A percentile compares a stretch with the other conserved stretches of the same genome.
phyloP scores from a whole-genome alignment of 2,113 vertebrate genomes.

The Cyanistes caeruleus region DNA sequence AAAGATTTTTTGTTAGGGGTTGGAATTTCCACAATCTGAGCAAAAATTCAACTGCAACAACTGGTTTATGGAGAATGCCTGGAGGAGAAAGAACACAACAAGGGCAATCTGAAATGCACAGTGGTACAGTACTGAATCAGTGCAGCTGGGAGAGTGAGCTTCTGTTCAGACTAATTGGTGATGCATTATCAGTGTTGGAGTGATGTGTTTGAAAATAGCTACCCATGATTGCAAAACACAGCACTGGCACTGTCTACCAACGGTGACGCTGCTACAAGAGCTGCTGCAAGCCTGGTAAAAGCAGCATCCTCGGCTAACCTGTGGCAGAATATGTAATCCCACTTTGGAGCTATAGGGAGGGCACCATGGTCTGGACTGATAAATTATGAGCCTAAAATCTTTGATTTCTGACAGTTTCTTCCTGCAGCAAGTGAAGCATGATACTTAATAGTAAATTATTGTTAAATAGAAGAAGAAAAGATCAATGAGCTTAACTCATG shows the following conservation, averaged over 20 bases:
- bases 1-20: neutral
- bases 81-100: neutral
- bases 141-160: neutral
- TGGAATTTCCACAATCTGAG: neutral
- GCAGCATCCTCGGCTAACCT: neutral
- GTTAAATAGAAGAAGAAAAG: neutral
- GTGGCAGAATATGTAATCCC: neutral
- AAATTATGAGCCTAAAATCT: neutral
- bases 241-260: neutral
- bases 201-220: slow-evolving; percentile 9
- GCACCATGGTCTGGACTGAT: neutral
- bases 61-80: neutral
- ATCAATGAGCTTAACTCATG: neutral
- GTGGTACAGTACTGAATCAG: neutral
- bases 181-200: neutral
- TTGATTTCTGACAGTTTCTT: neutral
- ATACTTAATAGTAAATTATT: neutral
- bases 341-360: neutral
- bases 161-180: neutral
- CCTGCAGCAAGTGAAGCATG: neutral
- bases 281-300: neutral
- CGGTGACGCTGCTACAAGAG: rapidly evolving
- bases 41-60: neutral
- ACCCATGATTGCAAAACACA: neutral
- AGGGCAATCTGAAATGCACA: neutral